Percentiles rank a stretch among this genome's conserved stretches.
Conservation (phyloP, 2,888 invertebrate species). For the Gerosis bhagava region DNA sequence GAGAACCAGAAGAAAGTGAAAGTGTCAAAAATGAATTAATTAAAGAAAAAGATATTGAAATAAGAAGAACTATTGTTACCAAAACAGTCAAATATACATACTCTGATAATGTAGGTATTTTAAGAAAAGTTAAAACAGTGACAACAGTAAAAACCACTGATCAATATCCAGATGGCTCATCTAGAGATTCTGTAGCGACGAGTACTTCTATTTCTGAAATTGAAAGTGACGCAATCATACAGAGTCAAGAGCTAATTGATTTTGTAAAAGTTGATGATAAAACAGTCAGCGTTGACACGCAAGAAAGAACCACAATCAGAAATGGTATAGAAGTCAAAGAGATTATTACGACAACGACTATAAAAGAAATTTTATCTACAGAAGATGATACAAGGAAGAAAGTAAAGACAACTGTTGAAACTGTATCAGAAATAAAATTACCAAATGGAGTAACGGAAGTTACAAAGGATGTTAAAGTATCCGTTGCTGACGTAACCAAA, state of each 20-base stretch:
- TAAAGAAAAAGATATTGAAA: constrained; percentile 44
- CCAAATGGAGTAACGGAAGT: constrained; percentile 64
- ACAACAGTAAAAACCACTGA: constrained; percentile 62
- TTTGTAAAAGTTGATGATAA: constrained; percentile 53
- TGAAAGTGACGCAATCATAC: constrained; percentile 38
- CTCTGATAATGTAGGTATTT: constrained; percentile 42
- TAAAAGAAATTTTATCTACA: constrained; percentile 58
- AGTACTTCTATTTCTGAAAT: constrained; percentile 60
- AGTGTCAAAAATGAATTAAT: constrained; percentile 40
- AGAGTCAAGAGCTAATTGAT: constrained; percentile 44
- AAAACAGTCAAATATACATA: constrained; percentile 56
- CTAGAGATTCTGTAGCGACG: constrained; percentile 56
- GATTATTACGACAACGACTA: constrained; percentile 64
- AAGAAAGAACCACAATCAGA: constrained; percentile 47
- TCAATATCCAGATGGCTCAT: constrained; percentile 62
- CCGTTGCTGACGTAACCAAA: constrained; percentile 56
- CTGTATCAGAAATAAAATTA: constrained; percentile 56
- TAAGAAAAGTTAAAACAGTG: constrained; percentile 55
- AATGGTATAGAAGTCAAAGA: constrained; percentile 58
- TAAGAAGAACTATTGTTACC: constrained; percentile 52
- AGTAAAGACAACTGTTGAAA: constrained; percentile 55
- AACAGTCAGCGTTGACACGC: constrained; percentile 53
- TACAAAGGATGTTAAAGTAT: constrained; percentile 67
- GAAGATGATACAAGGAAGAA: constrained; percentile 17
- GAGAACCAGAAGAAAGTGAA: constrained; percentile 47